A percentile compares a stretch with the other conserved stretches of the same genome.
These are phyloP conservation scores for Apis florea DNA, from an alignment of 1,140 invertebrate species.

Conservation along the genomic window DNA sequence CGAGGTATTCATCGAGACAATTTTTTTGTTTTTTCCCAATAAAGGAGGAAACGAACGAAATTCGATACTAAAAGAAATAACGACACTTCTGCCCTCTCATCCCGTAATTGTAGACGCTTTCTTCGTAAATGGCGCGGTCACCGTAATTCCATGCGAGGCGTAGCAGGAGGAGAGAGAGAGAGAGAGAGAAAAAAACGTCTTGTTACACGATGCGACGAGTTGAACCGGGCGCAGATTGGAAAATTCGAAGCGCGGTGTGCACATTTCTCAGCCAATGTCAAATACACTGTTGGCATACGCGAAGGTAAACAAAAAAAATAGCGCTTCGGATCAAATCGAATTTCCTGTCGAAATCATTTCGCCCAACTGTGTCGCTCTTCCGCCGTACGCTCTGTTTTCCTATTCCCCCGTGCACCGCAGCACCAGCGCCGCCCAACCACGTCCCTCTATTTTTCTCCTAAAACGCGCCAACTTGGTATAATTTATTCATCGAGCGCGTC, in stretches of 20 bases:
- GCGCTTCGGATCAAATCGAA: constrained; percentile 53
- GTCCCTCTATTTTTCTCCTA: background rate
- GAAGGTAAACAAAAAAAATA: constrained; percentile 28
- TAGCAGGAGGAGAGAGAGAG: background rate
- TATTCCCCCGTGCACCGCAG: constrained; percentile 5
- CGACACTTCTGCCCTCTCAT: no score
- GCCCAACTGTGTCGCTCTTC: constrained; percentile 26
- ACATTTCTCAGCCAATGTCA: constrained; percentile 68
- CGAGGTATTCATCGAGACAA: no score
- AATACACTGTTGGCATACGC: constrained; percentile 60
- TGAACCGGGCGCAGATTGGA: constrained; percentile 61
- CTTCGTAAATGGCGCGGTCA: constrained; percentile 28
- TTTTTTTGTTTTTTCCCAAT: no score
- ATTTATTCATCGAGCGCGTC: constrained; percentile 15
- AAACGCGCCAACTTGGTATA: background rate
- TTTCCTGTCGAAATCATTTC: constrained; percentile 55
- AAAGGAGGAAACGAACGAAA: no score
- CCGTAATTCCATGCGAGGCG: constrained; percentile 43
- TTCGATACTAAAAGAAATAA: background rate
- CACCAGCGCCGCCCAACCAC: no score
- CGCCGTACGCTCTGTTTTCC: constrained; percentile 16
- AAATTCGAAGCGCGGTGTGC: constrained; percentile 57
- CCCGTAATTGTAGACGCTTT: background rate
- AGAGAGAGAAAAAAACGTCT: constrained; percentile 28
- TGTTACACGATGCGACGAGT: constrained; percentile 52